Conservation (phyloP, 1,140 invertebrate species). For the Bombus confusus region DNA sequence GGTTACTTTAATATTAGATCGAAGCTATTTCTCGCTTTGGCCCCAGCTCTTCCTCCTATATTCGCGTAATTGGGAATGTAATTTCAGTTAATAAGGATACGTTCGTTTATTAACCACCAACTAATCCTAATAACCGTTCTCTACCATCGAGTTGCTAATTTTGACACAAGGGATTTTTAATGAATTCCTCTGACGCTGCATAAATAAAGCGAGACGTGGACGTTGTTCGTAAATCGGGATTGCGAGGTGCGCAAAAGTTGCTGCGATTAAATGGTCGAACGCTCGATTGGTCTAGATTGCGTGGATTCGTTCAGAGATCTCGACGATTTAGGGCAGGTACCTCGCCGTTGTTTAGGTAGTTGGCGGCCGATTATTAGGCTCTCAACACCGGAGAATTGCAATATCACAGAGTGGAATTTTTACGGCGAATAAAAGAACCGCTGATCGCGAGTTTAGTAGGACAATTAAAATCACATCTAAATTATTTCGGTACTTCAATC, state of each 20-base stretch:
- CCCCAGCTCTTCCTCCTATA: too few relatives aligned
- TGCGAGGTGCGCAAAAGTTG: background rate
- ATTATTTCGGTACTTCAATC: background rate
- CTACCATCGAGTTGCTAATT: background rate
- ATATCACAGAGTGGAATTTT: background rate
- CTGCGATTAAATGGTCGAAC: background rate
- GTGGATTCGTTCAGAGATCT: background rate
- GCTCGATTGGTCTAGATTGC: background rate
- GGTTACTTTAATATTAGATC: conserved; percentile 3
- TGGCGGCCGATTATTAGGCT: background rate
- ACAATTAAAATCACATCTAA: background rate
- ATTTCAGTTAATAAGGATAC: conserved; percentile 9
- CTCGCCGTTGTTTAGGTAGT: too few relatives aligned
- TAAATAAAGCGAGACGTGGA: background rate
- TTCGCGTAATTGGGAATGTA: conserved; percentile 7
- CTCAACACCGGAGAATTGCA: background rate
- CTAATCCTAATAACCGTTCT: background rate
- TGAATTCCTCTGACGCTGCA: background rate
- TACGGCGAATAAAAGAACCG: background rate
- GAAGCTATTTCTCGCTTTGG: background rate
- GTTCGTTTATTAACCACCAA: background rate
- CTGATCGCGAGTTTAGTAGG: background rate
- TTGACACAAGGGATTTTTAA: background rate
- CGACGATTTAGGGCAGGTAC: too few relatives aligned
- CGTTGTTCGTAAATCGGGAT: background rate